Evolutionary conservation across 2,888 invertebrate species (phyloP).

Genomic region (Apamea sordens): DNA sequence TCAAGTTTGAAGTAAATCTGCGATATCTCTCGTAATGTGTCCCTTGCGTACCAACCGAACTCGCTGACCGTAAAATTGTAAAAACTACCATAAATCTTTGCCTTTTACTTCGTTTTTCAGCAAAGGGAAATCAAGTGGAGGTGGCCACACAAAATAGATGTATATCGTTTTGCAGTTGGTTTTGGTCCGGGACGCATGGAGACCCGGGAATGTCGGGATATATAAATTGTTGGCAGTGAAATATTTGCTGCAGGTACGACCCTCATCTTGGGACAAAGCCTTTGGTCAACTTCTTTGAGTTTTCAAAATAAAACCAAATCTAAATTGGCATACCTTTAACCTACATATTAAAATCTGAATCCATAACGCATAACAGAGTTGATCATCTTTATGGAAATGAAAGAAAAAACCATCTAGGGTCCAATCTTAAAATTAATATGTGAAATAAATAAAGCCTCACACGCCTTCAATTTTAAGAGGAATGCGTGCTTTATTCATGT

Average conservation of each 20-base stretch:
- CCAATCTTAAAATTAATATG: background rate
- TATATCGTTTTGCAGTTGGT: slow-evolving; percentile 60
- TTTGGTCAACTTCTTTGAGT: background rate
- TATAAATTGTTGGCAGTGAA: slow-evolving; percentile 39
- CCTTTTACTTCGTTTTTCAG: slow-evolving; percentile 75
- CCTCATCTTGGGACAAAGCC: slow-evolving; percentile 6
- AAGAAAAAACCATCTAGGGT: background rate
- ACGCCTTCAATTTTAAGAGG: background rate
- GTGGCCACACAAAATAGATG: slow-evolving; percentile 63
- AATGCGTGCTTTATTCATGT: slow-evolving; percentile 19
- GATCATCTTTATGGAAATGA: background rate
- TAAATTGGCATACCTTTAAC: background rate
- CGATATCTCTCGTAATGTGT: slow-evolving; percentile 87
- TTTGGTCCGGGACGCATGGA: slow-evolving; percentile 35
- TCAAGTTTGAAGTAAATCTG: slow-evolving; percentile 89
- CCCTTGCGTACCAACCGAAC: slow-evolving; percentile 84
- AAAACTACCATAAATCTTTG: slow-evolving; percentile 88
- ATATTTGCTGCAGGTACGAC: slow-evolving; percentile 32
- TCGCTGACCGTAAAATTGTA: slow-evolving; percentile 89
- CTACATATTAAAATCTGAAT: background rate
- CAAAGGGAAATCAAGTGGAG: slow-evolving; percentile 64
- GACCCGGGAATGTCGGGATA: slow-evolving; percentile 19
- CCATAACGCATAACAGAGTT: background rate
- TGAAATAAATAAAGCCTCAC: slow-evolving; percentile 9
- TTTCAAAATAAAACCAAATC: background rate